Evolutionary conservation across 2,113 vertebrate genomes (phyloP), one percentile per base, ranked within the genome.

Genomic region (Melanerpes formicivorus): DNA sequence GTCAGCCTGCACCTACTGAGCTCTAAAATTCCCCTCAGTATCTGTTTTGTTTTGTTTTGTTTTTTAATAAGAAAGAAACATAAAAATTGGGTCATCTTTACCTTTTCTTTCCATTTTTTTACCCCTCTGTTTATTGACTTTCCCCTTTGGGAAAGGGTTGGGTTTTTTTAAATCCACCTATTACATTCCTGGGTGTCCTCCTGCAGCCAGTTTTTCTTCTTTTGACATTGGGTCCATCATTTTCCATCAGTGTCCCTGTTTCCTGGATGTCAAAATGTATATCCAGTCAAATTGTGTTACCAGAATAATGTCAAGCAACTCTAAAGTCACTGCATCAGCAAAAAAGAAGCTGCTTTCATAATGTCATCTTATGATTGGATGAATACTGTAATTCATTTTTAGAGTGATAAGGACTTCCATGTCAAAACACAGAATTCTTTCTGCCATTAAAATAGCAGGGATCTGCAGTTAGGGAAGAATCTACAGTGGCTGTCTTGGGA

Each of bases 161-260:
- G 4, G 2, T 0, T 32, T 58, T 73, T 85, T 79, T 50, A 14
- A 73, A 54, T 23, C 19, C 32, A 69, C 32, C 75, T 73, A 84
- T 87, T 92, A 84, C 81, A 94, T 95, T 96, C 76, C 81, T 80
- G 56, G 18, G 64, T 84, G 73, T 90, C 30, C 29, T 95, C 60
- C 65, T 93, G 60, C 32, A 90, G 55, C 14, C 76, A 88, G 64
- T 22, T 86, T 79, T 78, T 42, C 54, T 90, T 82, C 72, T 84
- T 88, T 80, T 90, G 90, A 90, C 66, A 78, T 82, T 77, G 80
- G 69, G 37, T 84, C 74, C 55, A 93, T 96, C 90, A 80, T 40
- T 91, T 96, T 90, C 80, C 80, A 95, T 94, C 80, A 83, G 54
- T 30, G 27, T 94, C 58, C 37, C 21, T 30, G 42, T 91, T 89